Conservation (phyloP, 2,113 vertebrate genomes). For the Gadus macrocephalus region DNA sequence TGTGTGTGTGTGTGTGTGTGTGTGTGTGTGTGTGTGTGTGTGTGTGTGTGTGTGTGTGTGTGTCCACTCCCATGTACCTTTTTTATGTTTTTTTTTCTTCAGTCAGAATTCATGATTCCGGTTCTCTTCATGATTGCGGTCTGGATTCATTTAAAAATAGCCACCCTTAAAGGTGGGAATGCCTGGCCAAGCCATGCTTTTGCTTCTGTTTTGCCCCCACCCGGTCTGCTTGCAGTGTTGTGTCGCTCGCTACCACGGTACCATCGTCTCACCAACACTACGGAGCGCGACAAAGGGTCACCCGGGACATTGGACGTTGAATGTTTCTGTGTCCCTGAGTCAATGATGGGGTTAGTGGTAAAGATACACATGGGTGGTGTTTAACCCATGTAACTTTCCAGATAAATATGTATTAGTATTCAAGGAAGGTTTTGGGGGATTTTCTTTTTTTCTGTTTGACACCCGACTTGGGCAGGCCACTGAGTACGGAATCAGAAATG, state of each 20-base stretch:
- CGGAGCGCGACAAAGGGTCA: no score
- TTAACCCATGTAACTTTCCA: no score
- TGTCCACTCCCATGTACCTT: background rate
- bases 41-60: conserved; percentile 17
- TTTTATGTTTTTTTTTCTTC: no score
- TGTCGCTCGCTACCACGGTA: background rate
- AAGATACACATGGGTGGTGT: background rate
- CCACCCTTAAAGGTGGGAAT: background rate
- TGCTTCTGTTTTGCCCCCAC: background rate
- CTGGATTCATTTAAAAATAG: background rate
- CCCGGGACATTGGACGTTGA: background rate
- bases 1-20: conserved; percentile 8
- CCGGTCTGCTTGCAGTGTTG: background rate
- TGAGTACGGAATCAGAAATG: conserved; percentile 2
- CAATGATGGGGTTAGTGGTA: background rate
- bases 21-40: conserved; percentile 10
- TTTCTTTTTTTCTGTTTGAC: background rate
- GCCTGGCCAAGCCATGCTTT: background rate
- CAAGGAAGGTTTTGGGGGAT: background rate
- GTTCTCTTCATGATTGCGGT: no score
- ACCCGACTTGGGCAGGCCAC: background rate
- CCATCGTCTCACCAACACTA: background rate
- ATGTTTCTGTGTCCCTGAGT: conserved; percentile 12
- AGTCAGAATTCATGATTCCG: no score
- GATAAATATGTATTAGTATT: conserved; percentile 2